Base-by-base conservation (phyloP, 1,140 invertebrate genomes). In the Cepaea nemoralis region DNA sequence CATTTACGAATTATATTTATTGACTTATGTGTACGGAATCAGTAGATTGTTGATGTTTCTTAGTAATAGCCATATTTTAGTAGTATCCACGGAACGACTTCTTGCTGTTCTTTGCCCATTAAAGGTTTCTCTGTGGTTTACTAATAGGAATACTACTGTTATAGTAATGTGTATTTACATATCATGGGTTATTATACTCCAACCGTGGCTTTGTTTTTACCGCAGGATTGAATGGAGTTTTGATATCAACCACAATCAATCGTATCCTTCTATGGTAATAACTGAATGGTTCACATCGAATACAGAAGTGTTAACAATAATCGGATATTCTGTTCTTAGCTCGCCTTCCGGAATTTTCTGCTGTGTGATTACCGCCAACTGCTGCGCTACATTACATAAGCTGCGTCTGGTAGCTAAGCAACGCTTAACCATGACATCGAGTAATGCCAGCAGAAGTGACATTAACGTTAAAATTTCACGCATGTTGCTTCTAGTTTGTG, bases 11-110 rank as follows among this genome's bases (percentile, higher is more conserved):
- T 2, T 39, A 5, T 31, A 37, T n/a, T 27, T 39, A 19, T 22
- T 33, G 5, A 50, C 5, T 27, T 77, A 59, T 27, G 31, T 77
- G 14, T 59, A 35, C 24, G 24, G 31, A 3, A 24, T 16, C 50
- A 24, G 31, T 45, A 12, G 31, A 0, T 5, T 63, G 14, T 2
- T 35, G 8, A 39, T 59, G 50, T 27, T 63, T 27, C 24, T 77
- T 14, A 63, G 50, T 63, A 24, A 40, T 2, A 48, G 31, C 31
- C 75, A 63, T 22, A 42, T 77, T 12, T 33, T 63, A 16, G 22
- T 66, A 1, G 66, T 77, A 3, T 55, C 75, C 2, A 63, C 42
- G 6, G 75, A 77, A 45, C 63, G 75, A 35, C n/a, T 77, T 55
- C 0, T 77, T 3, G 75, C 55, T 22, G 75, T 77, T 5, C 3